Evolutionary conservation across 2,888 invertebrate species (phyloP).

Genomic region (Drosophila tripunctata): DNA sequence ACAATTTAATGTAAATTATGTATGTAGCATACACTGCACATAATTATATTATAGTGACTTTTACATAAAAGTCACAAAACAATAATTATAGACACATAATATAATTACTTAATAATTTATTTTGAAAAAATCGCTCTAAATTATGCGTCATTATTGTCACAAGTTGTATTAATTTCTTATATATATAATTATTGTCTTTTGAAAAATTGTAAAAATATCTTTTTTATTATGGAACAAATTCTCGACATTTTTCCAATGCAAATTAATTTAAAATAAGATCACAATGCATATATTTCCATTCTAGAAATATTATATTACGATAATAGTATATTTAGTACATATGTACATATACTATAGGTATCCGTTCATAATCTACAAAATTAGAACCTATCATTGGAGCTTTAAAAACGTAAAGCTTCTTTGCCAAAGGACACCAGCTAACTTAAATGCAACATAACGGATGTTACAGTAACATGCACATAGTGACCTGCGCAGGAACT

Average conservation of each 20-base stretch:
- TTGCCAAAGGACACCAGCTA: constrained; percentile 27
- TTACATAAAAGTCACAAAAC: neutral
- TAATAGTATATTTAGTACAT: constrained; percentile 10
- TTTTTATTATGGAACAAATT: constrained; percentile 54
- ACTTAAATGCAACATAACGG: constrained; percentile 16
- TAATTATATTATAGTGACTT: constrained; percentile 4
- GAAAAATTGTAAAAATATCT: constrained; percentile 3
- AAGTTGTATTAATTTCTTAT: constrained; percentile 6
- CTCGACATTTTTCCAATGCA: constrained; percentile 31
- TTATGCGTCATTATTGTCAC: constrained; percentile 49
- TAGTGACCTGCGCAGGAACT: constrained; percentile 35
- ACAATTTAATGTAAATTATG: neutral
- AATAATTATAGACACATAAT: neutral
- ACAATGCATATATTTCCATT: constrained; percentile 59
- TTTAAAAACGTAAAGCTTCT: constrained; percentile 64
- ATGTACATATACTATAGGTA: constrained; percentile 25
- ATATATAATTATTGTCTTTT: constrained; percentile 62
- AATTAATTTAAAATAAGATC: constrained; percentile 72
- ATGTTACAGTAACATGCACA: neutral
- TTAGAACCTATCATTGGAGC: constrained; percentile 29
- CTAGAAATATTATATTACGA: constrained; percentile 31
- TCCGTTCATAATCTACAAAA: neutral
- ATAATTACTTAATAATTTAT: neutral
- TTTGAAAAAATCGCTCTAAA: neutral
- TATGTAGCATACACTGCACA: constrained; percentile 1